A percentile compares a stretch with the other conserved stretches of the same genome.
phyloP scores from a whole-genome alignment of 2,888 invertebrate species.

The Tenthredo notha region DNA sequence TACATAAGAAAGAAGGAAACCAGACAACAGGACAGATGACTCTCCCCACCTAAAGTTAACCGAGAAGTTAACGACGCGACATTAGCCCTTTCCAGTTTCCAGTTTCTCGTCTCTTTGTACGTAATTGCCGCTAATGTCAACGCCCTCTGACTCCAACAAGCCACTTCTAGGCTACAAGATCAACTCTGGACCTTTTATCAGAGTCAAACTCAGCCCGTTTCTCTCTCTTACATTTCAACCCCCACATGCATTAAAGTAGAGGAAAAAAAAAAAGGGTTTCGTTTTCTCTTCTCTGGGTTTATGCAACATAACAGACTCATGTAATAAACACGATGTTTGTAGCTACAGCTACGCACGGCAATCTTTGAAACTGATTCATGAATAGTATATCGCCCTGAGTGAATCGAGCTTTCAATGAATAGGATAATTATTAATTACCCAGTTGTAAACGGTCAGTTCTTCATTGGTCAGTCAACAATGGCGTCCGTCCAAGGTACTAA shows the following conservation, averaged over 20 bases:
- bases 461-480: constrained; percentile 37
- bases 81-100: constrained; percentile 53
- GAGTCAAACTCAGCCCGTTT: constrained; percentile 1
- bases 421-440: constrained; percentile 52
- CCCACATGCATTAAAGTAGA: not conserved
- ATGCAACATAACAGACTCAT: not conserved
- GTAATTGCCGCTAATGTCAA: constrained; percentile 54
- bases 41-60: not conserved
- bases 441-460: constrained; percentile 41
- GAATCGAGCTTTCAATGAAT: constrained; percentile 27
- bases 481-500: constrained; percentile 28
- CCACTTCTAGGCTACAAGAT: not conserved
- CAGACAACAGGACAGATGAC: constrained; percentile 36
- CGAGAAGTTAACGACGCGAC: constrained; percentile 51
- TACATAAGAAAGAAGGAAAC: constrained; percentile 15
- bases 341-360: not conserved
- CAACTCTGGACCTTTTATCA: constrained; percentile 4
- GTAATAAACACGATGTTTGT: not conserved
- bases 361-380: constrained; percentile 9
- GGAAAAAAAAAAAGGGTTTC: not conserved
- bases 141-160: constrained; percentile 45
- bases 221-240: not conserved
- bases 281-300: not conserved
- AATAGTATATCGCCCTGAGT: not conserved
- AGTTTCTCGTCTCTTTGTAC: constrained; percentile 39